Base-by-base conservation (phyloP, 1,140 invertebrate species). In the Drosophila subpulchrella region DNA sequence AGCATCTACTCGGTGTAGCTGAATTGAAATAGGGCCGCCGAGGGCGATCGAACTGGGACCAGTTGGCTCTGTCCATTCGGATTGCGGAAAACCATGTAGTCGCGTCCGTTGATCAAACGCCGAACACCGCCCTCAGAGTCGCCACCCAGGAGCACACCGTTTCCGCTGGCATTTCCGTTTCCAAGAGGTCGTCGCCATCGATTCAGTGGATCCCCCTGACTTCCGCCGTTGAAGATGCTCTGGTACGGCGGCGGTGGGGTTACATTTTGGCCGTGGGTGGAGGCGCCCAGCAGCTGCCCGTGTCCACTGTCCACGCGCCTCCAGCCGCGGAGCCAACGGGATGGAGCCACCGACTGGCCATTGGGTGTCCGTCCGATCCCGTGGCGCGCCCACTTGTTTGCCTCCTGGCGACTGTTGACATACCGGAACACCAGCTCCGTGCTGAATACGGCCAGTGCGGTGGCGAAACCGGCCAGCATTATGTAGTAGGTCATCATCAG, bases 11-110 rank as follows among this genome's bases (percentile, higher is more conserved):
- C 91, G 41, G 91, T 91, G 46, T 92, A 92, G 6, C 90, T 75
- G 47, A 94, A 95, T 70, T 95, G 95, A 93, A 96, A 96, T 0
- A 97, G 90, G 47, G 96, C 94, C 20, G 96, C 95, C 5, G 96
- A 96, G 0, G 95, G 95, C 6, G 95, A 94, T 76, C 95, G 92
- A 0, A 95, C 93, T 1, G 96, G 96, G 63, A 96, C 94, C 27
- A 96, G 92, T 71, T 94, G 94, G 10, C 92, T 94, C 17, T 94
- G 94, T 0, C 95, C 95, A 46, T 93, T 92, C 2, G 92, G 89
- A 27, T 94, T 93, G 6, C 94, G 93, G 20, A 95, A 92, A 0
- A 96, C 94, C 82, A 95, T 95, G 92, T 96, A 96, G 79, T 96
- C 95, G 54, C 95, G 93, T 2, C 96, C 96, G 75, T 97, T 96